These are phyloP conservation scores for Stictocephala bisonia DNA, from an alignment of 2,888 invertebrate genomes.

Conservation along the genomic window DNA sequence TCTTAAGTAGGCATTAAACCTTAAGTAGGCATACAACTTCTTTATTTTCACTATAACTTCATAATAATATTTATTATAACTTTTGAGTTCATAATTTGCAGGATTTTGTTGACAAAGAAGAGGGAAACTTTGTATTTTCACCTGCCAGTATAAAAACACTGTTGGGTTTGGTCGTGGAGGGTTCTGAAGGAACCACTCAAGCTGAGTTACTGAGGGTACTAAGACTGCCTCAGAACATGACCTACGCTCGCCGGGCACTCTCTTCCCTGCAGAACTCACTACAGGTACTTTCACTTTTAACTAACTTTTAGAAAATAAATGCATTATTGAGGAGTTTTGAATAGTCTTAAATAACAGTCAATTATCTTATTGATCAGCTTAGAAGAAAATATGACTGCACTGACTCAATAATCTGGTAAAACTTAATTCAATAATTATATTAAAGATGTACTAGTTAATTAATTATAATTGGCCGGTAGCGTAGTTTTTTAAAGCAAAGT, in stretches of 20 bases:
- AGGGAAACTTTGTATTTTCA: constrained; percentile 74
- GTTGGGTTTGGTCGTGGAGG: constrained; percentile 73
- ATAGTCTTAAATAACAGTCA: background rate
- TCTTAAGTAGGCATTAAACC: no score
- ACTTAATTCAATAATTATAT: no score
- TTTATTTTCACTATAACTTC: no score
- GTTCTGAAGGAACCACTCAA: constrained; percentile 70
- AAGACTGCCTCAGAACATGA: constrained; percentile 64
- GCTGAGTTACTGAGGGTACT: constrained; percentile 70
- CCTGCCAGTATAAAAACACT: constrained; percentile 74
- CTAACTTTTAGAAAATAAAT: background rate
- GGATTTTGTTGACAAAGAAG: constrained; percentile 39
- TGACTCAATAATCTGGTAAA: no score
- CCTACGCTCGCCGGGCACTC: constrained; percentile 23
- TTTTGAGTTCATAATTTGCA: no score
- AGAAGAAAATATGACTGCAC: no score
- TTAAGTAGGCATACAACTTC: no score
- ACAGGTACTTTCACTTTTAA: constrained; percentile 35
- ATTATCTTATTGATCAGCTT: no score
- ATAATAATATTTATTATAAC: no score
- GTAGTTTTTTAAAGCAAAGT: no score
- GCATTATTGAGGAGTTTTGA: background rate
- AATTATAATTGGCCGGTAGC: no score
- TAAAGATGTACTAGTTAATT: no score
- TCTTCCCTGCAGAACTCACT: constrained; percentile 44